These are phyloP conservation scores for Ptychodera flava DNA, from an alignment of 35 echinoderm and acorn worm species.

Conservation along the genomic window DNA sequence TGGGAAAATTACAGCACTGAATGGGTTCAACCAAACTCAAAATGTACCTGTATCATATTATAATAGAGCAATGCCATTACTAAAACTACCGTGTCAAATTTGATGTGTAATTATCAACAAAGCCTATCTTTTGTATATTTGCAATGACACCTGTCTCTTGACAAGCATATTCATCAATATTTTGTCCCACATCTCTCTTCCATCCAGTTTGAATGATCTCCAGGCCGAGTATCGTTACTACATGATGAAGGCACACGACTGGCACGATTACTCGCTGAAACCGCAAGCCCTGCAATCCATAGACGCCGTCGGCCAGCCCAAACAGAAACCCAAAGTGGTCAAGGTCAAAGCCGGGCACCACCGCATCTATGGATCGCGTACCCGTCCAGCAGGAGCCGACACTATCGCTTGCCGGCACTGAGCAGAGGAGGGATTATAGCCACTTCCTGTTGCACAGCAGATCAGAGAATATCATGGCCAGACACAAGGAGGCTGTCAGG, in stretches of 20 bases:
- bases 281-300: conserved; percentile 62
- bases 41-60: too few species aligned
- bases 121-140: too few species aligned
- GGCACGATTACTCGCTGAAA: conserved; percentile 51
- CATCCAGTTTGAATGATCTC: conserved; percentile 45
- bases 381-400: conserved; percentile 46
- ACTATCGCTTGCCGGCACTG: conserved; percentile 50
- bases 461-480: conserved; percentile 38
- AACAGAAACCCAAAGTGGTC: conserved; percentile 36
- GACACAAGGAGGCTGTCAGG: conserved; percentile 57
- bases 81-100: too few species aligned
- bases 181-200: too few species aligned
- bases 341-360: conserved; percentile 69
- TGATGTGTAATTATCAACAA: too few species aligned
- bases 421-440: conserved; percentile 87
- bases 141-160: too few species aligned
- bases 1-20: too few species aligned
- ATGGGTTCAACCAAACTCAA: too few species aligned
- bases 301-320: conserved; percentile 38
- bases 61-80: too few species aligned
- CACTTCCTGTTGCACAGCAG: conserved; percentile 59
- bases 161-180: too few species aligned
- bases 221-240: conserved; percentile 22
- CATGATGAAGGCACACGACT: conserved; percentile 28
- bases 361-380: conserved; percentile 51